phyloP scores from a whole-genome alignment of 2,888 invertebrate species.

The Mythimna vitellina region DNA sequence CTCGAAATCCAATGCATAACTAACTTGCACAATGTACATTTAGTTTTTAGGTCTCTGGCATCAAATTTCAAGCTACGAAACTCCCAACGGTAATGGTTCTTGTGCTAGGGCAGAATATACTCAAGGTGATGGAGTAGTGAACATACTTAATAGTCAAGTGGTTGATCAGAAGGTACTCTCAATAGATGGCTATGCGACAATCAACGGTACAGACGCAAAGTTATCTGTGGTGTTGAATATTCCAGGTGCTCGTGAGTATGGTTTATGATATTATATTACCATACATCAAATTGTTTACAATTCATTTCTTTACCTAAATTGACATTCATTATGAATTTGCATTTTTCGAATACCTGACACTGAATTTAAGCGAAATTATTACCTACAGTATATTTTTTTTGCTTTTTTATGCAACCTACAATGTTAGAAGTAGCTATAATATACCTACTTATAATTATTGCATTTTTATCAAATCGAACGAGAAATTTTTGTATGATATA shows the following conservation, averaged over 20 bases:
- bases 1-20: background rate
- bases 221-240: constrained; percentile 78
- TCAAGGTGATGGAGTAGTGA: constrained; percentile 65
- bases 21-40: background rate
- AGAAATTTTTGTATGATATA: background rate
- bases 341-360: background rate
- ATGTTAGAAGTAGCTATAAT: background rate
- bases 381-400: no score
- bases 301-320: background rate
- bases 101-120: constrained; percentile 79
- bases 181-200: constrained; percentile 76
- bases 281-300: background rate
- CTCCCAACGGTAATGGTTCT: constrained; percentile 71
- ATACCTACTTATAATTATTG: background rate
- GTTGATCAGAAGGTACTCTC: constrained; percentile 73
- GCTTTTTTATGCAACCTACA: background rate
- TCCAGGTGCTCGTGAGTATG: constrained; percentile 68
- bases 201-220: constrained; percentile 74
- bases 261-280: background rate
- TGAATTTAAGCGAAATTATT: background rate
- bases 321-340: background rate
- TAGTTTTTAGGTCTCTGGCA: constrained; percentile 85
- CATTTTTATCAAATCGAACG: background rate
- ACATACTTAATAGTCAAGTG: constrained; percentile 82
- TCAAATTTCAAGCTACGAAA: constrained; percentile 78